These are phyloP conservation scores for Diarsia mendica DNA, from an alignment of 2,888 invertebrate species.

Conservation along the genomic window DNA sequence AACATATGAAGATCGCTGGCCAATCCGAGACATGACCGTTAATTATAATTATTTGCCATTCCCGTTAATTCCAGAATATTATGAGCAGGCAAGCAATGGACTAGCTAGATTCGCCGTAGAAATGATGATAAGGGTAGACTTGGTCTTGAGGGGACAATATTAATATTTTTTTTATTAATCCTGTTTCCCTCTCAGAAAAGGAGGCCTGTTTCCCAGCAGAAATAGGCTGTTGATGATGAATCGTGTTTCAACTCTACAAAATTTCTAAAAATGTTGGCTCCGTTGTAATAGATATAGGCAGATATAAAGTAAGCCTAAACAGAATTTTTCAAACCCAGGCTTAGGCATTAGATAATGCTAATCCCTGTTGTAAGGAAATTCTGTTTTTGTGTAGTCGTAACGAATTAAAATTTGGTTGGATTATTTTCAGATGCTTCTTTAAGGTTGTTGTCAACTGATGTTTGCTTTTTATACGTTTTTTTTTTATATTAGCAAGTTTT, in stretches of 20 bases:
- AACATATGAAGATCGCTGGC: no score
- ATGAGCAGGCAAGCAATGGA: not conserved
- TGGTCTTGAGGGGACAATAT: not conserved
- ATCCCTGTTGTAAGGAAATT: constrained; percentile 34
- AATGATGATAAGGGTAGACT: not conserved
- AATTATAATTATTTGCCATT: no score
- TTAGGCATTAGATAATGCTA: constrained; percentile 34
- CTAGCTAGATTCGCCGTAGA: not conserved
- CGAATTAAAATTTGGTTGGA: not conserved
- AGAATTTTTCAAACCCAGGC: constrained; percentile 14
- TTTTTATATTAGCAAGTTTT: not conserved
- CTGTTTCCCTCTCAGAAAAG: no score
- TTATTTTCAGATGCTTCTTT: constrained; percentile 1
- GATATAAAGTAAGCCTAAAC: constrained; percentile 12
- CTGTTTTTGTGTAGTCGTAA: constrained; percentile 23
- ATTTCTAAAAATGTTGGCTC: constrained; percentile 1
- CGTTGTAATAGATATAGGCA: constrained; percentile 12
- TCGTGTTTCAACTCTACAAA: no score
- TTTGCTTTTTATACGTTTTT: not conserved
- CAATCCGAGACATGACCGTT: no score
- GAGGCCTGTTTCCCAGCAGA: no score
- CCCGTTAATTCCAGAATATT: not conserved
- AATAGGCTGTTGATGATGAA: no score
- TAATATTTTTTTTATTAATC: no score
- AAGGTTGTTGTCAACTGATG: not conserved